Evolutionary conservation across 92 coral and sea anemone genomes (phyloP).

Genomic region (Zoanthus solanderi): DNA sequence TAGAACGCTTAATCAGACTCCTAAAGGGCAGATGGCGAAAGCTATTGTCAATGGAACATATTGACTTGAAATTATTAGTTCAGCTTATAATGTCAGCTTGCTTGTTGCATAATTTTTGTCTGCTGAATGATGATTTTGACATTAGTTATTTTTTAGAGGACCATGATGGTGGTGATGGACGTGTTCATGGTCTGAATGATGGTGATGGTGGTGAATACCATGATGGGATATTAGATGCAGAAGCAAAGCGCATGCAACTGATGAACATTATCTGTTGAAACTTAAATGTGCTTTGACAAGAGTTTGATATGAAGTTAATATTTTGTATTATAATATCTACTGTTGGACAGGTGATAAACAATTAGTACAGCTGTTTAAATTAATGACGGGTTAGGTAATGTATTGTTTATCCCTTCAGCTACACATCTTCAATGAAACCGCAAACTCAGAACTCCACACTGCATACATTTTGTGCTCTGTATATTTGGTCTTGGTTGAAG

Average conservation of each 20-base stretch:
- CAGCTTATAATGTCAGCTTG: not conserved
- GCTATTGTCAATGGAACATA: not conserved
- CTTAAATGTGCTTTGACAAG: not conserved
- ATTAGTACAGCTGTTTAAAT: conserved; percentile 9
- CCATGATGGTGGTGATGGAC: not conserved
- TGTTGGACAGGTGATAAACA: conserved; percentile 25
- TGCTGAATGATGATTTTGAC: not conserved
- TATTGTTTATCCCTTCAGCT: conserved; percentile 22
- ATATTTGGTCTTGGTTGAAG: conserved; percentile 5
- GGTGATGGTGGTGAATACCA: conserved; percentile 28
- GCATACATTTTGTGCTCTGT: conserved; percentile 5
- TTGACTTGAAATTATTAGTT: not conserved
- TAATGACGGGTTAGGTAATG: conserved; percentile 9
- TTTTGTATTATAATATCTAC: conserved; percentile 18
- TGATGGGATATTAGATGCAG: conserved; percentile 59
- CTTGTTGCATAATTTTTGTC: not conserved
- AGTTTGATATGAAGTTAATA: conserved; percentile 16
- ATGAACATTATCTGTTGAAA: conserved; percentile 50
- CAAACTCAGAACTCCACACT: conserved; percentile 18
- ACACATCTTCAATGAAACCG: conserved; percentile 21
- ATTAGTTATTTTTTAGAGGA: not conserved
- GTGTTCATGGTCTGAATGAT: not conserved
- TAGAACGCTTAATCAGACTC: no score
- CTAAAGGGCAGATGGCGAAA: not conserved
- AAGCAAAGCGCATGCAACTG: conserved; percentile 44